phyloP scores from a whole-genome alignment of 2,113 vertebrate species.

The Petroica traversi region DNA sequence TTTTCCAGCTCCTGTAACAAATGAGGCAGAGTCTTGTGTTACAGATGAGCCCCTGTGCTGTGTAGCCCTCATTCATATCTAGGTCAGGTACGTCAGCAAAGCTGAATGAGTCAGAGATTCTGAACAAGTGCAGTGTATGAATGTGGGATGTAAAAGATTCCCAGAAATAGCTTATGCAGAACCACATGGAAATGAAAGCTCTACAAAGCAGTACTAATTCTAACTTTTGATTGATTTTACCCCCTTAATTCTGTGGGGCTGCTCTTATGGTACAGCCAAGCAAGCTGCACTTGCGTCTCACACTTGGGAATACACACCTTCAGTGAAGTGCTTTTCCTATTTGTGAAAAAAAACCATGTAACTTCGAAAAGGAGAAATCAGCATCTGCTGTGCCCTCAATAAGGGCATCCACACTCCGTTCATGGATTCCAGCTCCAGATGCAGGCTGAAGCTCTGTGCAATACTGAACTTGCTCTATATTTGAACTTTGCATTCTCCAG shows the following conservation, averaged over 20 bases:
- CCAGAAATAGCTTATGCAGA: background rate
- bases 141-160: background rate
- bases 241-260: background rate
- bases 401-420: background rate
- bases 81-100: background rate
- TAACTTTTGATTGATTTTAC: background rate
- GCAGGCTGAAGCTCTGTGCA: background rate
- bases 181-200: background rate
- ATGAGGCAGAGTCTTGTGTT: background rate
- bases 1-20: background rate
- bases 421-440: background rate
- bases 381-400: background rate
- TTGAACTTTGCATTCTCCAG: background rate
- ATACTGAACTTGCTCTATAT: background rate
- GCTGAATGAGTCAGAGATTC: background rate
- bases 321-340: background rate
- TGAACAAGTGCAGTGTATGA: background rate
- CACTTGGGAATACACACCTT: background rate
- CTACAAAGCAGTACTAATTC: background rate
- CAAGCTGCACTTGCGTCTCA: background rate
- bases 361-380: background rate
- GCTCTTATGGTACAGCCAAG: background rate
- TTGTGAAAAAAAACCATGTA: background rate
- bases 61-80: background rate
- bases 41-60: background rate